Evolutionary conservation across 2,797 vertebrate genomes (phyloP).

Genomic region (Buceros bicornis): DNA sequence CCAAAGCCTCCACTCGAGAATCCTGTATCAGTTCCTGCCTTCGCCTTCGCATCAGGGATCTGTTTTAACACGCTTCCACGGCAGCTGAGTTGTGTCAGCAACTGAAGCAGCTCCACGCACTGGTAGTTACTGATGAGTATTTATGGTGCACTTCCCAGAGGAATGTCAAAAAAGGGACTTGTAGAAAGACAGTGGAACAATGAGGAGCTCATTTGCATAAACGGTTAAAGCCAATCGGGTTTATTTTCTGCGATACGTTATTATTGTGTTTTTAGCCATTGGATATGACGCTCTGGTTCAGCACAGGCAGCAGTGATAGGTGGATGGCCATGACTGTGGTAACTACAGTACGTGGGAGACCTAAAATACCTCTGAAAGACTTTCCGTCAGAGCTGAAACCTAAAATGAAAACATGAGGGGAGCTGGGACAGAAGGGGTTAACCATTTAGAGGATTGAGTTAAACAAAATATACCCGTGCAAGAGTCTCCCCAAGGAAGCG

Average conservation of each 20-base stretch:
- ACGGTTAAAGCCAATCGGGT: background rate
- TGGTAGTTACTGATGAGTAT: fast-evolving
- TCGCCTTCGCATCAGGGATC: background rate
- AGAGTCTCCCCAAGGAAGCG: conserved; percentile 45
- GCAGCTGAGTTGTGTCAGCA: background rate
- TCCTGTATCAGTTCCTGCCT: background rate
- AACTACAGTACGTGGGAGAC: background rate
- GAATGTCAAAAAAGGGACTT: background rate
- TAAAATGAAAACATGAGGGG: background rate
- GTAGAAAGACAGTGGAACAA: background rate
- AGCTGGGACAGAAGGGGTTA: conserved; percentile 52
- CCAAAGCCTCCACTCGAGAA: background rate
- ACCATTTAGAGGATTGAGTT: conserved; percentile 14
- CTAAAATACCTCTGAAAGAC: background rate
- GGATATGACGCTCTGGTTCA: background rate
- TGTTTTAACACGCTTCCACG: fast-evolving
- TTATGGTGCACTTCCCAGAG: background rate
- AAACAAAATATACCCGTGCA: conserved; percentile 48
- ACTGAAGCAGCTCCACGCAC: background rate
- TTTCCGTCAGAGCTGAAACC: background rate
- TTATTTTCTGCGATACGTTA: background rate
- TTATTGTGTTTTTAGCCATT: background rate
- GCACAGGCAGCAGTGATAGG: background rate
- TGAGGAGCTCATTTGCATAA: background rate
- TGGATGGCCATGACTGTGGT: background rate